A percentile compares a stretch with the other conserved stretches of the same genome.
These are phyloP conservation scores for Clitarchus hookeri DNA, from an alignment of 2,888 invertebrate species.

Conservation along the genomic window DNA sequence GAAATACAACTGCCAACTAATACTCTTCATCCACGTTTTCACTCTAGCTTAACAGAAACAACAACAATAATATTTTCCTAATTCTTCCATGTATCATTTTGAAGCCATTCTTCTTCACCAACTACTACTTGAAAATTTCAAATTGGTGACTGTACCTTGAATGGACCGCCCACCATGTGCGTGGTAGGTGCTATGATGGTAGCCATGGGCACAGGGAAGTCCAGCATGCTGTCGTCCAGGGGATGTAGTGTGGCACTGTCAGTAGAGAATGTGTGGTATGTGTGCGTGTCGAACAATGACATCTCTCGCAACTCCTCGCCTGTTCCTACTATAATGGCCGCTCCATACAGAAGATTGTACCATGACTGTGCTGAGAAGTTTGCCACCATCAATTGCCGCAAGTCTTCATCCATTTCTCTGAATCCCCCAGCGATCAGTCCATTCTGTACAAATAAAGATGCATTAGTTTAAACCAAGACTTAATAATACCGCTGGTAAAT, in stretches of 20 bases:
- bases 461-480: too few relatives aligned
- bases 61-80: too few relatives aligned
- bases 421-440: background rate
- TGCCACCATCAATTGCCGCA: background rate
- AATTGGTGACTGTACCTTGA: background rate
- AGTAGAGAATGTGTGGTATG: background rate
- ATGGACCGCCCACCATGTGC: background rate
- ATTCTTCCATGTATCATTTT: too few relatives aligned
- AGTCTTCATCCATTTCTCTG: slow-evolving; percentile 14
- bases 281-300: background rate
- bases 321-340: background rate
- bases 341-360: background rate
- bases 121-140: too few relatives aligned
- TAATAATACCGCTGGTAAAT: too few relatives aligned
- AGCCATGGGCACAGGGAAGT: background rate
- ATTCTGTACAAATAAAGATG: background rate
- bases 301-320: background rate
- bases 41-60: too few relatives aligned
- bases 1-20: too few relatives aligned
- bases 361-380: background rate
- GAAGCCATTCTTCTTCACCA: too few relatives aligned
- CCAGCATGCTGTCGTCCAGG: background rate
- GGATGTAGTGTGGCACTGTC: slow-evolving; percentile 22
- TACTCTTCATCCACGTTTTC: too few relatives aligned
- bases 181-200: background rate